Evolutionary conservation across 2,797 vertebrate species (phyloP).

Genomic region (Anomalospiza imberbis): DNA sequence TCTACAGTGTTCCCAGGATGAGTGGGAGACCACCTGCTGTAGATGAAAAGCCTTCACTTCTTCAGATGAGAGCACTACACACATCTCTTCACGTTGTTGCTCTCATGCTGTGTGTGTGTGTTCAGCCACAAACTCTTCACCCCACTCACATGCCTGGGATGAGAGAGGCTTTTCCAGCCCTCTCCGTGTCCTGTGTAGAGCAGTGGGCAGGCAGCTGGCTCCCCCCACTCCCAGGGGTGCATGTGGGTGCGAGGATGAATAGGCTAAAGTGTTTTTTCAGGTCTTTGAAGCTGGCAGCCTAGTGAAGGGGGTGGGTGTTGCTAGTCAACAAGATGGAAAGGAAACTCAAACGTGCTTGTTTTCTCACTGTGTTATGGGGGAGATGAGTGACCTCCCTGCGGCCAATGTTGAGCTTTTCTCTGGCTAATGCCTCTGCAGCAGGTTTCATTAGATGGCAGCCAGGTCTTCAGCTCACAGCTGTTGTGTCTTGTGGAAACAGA

Average conservation of each 20-base stretch:
- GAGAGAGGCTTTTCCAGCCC: background rate
- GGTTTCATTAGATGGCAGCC: background rate
- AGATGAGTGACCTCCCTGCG: background rate
- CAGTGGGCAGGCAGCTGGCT: background rate
- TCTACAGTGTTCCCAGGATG: background rate
- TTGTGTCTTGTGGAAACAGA: background rate
- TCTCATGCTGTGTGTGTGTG: background rate
- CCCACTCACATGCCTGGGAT: background rate
- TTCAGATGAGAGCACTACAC: background rate
- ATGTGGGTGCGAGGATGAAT: constrained; percentile 22
- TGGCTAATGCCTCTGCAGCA: background rate
- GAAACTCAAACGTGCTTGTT: background rate
- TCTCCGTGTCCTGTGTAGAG: background rate
- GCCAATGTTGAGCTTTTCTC: background rate
- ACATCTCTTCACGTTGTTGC: background rate
- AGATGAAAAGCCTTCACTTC: background rate
- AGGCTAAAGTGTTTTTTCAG: constrained; percentile 1
- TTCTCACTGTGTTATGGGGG: background rate
- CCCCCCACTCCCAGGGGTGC: background rate
- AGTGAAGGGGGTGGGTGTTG: background rate
- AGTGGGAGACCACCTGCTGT: background rate
- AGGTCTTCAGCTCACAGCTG: background rate
- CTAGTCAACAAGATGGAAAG: background rate
- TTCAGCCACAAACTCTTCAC: background rate
- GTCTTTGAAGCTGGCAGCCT: constrained; percentile 37